These are phyloP conservation scores for Chloroclysta siterata DNA, from an alignment of 2,888 invertebrate genomes.

Conservation along the genomic window DNA sequence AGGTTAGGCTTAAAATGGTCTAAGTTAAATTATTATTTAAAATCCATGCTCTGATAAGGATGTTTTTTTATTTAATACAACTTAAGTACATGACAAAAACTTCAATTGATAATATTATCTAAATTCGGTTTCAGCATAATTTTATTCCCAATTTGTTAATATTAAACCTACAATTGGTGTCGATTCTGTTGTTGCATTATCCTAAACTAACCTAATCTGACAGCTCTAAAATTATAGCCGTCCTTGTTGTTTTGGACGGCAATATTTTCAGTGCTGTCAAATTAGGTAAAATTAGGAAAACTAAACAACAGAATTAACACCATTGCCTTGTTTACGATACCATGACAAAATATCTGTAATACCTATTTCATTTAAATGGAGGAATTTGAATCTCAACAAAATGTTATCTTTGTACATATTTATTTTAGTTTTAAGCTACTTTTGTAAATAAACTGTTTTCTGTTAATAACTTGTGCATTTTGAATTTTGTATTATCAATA, in stretches of 20 bases:
- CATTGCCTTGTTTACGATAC: not conserved
- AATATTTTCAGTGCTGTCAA: too few relatives aligned
- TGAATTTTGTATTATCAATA: not conserved
- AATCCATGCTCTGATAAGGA: not conserved
- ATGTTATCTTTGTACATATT: constrained; percentile 61
- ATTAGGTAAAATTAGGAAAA: too few relatives aligned
- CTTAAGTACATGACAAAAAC: not conserved
- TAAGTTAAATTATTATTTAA: not conserved
- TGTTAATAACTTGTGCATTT: constrained; percentile 41
- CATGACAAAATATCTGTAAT: constrained; percentile 11
- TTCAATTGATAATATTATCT: not conserved
- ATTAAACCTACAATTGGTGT: too few relatives aligned
- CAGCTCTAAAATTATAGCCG: too few relatives aligned
- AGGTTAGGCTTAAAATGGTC: not conserved
- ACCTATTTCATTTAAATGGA: not conserved
- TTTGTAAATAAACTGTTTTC: constrained; percentile 67
- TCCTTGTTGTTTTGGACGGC: too few relatives aligned
- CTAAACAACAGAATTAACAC: too few relatives aligned
- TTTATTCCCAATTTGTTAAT: not conserved
- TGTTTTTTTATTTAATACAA: not conserved
- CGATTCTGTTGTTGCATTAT: too few relatives aligned
- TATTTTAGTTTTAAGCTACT: constrained; percentile 58
- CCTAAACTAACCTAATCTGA: too few relatives aligned
- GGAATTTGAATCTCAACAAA: constrained; percentile 12
- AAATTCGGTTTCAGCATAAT: not conserved